phyloP scores from a whole-genome alignment of 2,888 invertebrate species.

The Hirtodrosophila duncani region DNA sequence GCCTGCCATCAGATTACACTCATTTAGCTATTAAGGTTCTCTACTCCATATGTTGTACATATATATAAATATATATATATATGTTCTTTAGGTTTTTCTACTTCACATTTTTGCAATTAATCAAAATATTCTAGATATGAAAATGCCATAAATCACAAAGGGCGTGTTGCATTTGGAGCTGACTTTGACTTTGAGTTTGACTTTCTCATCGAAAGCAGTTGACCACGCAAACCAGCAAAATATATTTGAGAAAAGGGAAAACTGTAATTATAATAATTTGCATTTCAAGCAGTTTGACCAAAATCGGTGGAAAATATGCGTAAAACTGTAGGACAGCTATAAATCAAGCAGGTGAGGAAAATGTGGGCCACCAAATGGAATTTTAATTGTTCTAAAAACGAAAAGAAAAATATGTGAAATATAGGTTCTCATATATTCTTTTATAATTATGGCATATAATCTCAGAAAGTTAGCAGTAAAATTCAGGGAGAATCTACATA shows the following conservation, averaged over 20 bases:
- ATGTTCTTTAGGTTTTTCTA: constrained; percentile 1
- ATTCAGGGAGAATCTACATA: no score
- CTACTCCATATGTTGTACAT: no score
- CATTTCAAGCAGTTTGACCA: constrained; percentile 36
- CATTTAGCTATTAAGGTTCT: constrained; percentile 21
- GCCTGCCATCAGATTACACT: constrained; percentile 35
- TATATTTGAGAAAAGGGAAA: constrained; percentile 5
- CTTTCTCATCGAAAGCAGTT: constrained; percentile 31
- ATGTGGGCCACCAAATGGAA: not conserved
- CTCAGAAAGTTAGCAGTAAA: no score
- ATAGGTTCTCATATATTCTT: no score
- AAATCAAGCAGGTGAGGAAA: constrained; percentile 48
- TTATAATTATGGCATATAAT: no score
- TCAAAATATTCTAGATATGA: constrained; percentile 37
- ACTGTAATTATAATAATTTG: constrained; percentile 65
- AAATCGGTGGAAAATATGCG: constrained; percentile 49
- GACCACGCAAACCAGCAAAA: constrained; percentile 29
- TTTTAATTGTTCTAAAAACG: not conserved
- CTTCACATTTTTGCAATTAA: constrained; percentile 42
- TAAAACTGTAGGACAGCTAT: constrained; percentile 55
- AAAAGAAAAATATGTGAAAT: not conserved
- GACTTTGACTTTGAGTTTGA: constrained; percentile 6
- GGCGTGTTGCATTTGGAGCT: constrained; percentile 45
- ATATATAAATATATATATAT: no score
- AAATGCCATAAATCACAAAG: constrained; percentile 32